Base-by-base conservation (phyloP, 2,797 vertebrate species). In the Malurus splendens region DNA sequence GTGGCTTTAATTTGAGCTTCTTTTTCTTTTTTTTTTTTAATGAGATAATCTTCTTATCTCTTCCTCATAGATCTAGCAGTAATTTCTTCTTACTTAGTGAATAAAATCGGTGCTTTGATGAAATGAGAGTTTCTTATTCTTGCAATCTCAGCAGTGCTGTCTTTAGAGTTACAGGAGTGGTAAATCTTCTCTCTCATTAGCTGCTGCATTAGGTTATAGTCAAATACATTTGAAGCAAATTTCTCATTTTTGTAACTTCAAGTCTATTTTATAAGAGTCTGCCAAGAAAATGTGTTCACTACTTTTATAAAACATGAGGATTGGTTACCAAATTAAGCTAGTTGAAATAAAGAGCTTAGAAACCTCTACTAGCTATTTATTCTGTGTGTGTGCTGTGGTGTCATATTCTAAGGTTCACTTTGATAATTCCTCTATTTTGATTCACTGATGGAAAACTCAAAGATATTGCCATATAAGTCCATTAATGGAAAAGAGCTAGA, bases 81-180 rank as follows among this genome's bases (percentile, higher is more conserved):
- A 88, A 76, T 78, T 91, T 81, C 83, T 71, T 73, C 56, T 91
- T 89, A 55, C 45, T 85, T 87, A 23, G 32, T 81, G 59, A 91
- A 86, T 77, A 86, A 94, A 94, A 91, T 61, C 44, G 39, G 38
- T 76, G 25, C 42, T 88, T 92, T 91, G 51, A 93, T 81, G 51
- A 90, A 80, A 89, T 56, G 32, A 87, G 50, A 61, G 71, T 86
- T 91, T 54, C 36, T 74, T 93, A 82, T 68, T 90, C 67, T 89
- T 95, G 86, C 78, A 92, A 62, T 83, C 56, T 93, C 90, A 94
- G 66, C 88, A 82, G 27, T 44, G 42, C 30, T 85, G 42, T 90
- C 76, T 78, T 86, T 94, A 64, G 28, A 86, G 38, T 80, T 71
- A 78, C 14, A 89, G 66, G 41, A 90, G 91, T n/a, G 25, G 50